Conservation (phyloP, 2,113 vertebrate genomes). For the Apaloderma vittatum region DNA sequence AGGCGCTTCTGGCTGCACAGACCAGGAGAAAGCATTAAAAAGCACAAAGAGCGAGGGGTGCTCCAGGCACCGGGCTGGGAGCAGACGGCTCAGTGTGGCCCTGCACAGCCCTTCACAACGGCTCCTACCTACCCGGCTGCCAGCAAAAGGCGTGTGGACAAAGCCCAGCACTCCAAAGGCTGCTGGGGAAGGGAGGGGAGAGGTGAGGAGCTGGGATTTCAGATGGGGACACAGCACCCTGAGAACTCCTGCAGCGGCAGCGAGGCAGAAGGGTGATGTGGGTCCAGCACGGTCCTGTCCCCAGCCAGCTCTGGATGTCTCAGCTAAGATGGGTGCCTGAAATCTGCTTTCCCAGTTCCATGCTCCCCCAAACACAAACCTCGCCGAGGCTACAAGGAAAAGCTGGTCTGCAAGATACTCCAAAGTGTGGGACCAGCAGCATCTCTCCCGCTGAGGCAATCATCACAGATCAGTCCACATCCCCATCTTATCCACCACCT, state of each 20-base stretch:
- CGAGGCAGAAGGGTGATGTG: accelerated
- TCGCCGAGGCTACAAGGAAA: neutral
- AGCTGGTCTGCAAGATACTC: neutral
- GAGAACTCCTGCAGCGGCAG: neutral
- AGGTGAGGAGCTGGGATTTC: neutral
- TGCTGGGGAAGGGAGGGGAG: neutral
- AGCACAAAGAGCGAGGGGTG: neutral
- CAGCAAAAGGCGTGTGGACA: neutral
- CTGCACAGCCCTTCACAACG: neutral
- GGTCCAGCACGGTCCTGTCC: neutral
- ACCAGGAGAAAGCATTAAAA: neutral
- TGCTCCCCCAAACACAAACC: neutral
- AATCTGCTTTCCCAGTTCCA: neutral
- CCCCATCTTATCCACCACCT: neutral
- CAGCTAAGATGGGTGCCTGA: neutral
- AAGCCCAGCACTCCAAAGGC: constrained; percentile 33
- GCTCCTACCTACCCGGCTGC: constrained; percentile 10
- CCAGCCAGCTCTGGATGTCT: neutral
- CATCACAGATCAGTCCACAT: accelerated
- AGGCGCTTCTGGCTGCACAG: neutral
- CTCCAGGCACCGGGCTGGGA: neutral
- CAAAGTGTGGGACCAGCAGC: neutral
- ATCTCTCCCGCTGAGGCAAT: neutral
- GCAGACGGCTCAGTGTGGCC: neutral
- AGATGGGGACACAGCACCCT: accelerated